Conservation (phyloP, 1,140 invertebrate species). For the Helicoverpa armigera region DNA sequence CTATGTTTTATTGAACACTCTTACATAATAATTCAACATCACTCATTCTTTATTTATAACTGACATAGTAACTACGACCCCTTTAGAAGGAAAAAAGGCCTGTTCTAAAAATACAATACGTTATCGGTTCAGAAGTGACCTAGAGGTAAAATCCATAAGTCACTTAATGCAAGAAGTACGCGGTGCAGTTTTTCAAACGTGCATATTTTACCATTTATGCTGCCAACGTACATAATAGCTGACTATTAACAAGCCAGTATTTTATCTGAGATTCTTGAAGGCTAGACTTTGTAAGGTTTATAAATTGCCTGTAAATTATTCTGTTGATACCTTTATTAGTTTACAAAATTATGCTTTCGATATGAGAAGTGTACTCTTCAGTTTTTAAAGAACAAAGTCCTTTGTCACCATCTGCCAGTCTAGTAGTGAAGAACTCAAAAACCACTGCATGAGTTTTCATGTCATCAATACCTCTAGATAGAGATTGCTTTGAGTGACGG, state of each 20-base stretch:
- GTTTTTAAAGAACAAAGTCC: too few species aligned
- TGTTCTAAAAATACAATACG: neutral
- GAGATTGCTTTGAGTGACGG: too few species aligned
- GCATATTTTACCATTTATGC: neutral
- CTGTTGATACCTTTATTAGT: neutral
- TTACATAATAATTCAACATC: too few species aligned
- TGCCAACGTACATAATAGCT: neutral
- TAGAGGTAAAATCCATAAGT: neutral
- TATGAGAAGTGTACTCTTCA: too few species aligned
- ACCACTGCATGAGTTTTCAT: too few species aligned
- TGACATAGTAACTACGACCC: too few species aligned
- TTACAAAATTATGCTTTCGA: neutral
- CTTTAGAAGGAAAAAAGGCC: too few species aligned
- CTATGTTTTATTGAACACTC: too few species aligned
- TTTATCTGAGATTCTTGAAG: neutral
- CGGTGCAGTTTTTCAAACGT: slow-evolving; percentile 1
- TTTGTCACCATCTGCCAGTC: too few species aligned
- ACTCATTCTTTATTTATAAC: too few species aligned
- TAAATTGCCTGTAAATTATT: neutral
- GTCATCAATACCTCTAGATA: too few species aligned
- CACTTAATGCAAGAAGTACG: neutral
- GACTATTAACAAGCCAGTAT: neutral
- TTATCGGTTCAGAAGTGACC: neutral
- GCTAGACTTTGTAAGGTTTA: neutral
- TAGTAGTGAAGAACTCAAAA: too few species aligned